Conservation (phyloP, 2,797 vertebrate species). For the Melanotaenia parkinsoni region DNA sequence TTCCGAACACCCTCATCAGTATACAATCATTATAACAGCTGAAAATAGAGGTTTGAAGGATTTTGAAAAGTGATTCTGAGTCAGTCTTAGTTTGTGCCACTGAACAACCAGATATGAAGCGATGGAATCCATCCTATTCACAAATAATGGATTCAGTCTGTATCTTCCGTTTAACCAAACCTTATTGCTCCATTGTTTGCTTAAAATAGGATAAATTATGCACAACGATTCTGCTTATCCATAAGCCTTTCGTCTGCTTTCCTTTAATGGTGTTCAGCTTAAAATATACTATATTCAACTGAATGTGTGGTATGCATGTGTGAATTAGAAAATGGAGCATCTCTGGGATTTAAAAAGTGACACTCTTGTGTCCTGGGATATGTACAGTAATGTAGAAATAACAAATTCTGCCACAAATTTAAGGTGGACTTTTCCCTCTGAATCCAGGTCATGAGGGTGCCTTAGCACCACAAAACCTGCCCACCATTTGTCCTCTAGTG, state of each 20-base stretch:
- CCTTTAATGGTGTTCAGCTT: conserved; percentile 6
- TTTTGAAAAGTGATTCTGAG: neutral
- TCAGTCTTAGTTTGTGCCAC: neutral
- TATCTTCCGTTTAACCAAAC: neutral
- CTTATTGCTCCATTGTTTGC: neutral
- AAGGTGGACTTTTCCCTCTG: conserved; percentile 43
- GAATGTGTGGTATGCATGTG: neutral
- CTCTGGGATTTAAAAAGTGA: neutral
- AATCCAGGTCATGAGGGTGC: conserved; percentile 45
- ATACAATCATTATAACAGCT: neutral
- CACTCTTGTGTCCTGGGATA: neutral
- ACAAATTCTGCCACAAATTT: conserved; percentile 17
- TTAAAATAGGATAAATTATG: neutral
- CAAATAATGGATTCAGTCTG: neutral
- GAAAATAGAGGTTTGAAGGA: neutral
- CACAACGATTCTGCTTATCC: neutral
- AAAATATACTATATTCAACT: conserved; percentile 1
- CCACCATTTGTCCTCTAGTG: conserved; percentile 68
- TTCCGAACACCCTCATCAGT: conserved; percentile 24
- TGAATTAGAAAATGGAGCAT: neutral
- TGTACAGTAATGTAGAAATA: neutral
- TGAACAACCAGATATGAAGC: neutral
- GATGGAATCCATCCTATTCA: neutral
- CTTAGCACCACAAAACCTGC: conserved; percentile 19
- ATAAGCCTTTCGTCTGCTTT: neutral